These are phyloP conservation scores for Heteropelma amictum DNA, from an alignment of 2,888 invertebrate genomes.

Conservation along the genomic window DNA sequence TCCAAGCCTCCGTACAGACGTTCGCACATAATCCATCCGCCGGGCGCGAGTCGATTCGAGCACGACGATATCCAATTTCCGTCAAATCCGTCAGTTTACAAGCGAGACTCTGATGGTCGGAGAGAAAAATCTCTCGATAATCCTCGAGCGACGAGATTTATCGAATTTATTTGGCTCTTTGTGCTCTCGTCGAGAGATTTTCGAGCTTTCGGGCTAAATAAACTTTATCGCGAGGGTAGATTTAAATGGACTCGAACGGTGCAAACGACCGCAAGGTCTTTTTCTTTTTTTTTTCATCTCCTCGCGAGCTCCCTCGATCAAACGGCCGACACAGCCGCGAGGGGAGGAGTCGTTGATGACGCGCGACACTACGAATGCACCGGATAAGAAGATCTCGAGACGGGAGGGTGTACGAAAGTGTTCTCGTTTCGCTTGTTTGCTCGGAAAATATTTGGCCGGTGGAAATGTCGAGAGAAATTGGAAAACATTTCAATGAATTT, in stretches of 20 bases:
- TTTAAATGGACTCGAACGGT: not conserved
- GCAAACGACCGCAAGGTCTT: too few relatives aligned
- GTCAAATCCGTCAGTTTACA: conserved; percentile 38
- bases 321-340: too few relatives aligned
- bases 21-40: conserved; percentile 11
- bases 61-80: conserved; percentile 44
- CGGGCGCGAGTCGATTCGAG: conserved; percentile 44
- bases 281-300: too few relatives aligned
- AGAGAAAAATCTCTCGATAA: not conserved
- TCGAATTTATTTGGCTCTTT: conserved; percentile 42
- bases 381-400: too few relatives aligned
- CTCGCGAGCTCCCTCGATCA: too few relatives aligned
- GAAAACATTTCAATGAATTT: not conserved
- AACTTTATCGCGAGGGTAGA: too few relatives aligned
- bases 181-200: conserved; percentile 21
- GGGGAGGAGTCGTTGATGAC: too few relatives aligned
- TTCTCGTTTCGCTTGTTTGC: not conserved
- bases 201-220: conserved; percentile 5
- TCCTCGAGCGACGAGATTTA: conserved; percentile 22
- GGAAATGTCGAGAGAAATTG: not conserved
- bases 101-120: not conserved
- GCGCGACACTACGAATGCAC: too few relatives aligned
- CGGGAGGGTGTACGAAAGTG: not conserved
- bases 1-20: not conserved
- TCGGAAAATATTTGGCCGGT: too few relatives aligned